A percentile compares a stretch with the other conserved stretches of the same genome.
These are phyloP conservation scores for Hofmannophila pseudospretella DNA, from an alignment of 2,888 invertebrate genomes.

Conservation along the genomic window DNA sequence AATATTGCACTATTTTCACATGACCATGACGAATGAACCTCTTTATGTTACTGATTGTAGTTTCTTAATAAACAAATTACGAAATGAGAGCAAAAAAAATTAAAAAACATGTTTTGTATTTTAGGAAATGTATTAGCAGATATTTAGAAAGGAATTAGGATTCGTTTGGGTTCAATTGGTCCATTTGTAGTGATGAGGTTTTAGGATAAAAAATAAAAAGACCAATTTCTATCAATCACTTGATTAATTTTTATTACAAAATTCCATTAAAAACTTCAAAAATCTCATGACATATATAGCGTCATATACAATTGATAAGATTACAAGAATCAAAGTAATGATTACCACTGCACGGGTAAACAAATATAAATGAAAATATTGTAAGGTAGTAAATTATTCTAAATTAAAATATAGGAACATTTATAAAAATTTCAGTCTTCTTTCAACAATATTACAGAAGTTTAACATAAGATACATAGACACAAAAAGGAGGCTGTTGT, in stretches of 20 bases:
- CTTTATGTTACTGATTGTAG: too few species aligned
- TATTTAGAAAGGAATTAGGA: too few species aligned
- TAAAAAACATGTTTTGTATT: too few species aligned
- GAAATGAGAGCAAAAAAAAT: too few species aligned
- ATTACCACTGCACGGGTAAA: slow-evolving; percentile 62
- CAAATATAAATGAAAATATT: slow-evolving; percentile 65
- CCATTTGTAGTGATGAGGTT: too few species aligned
- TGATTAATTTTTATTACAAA: slow-evolving; percentile 75
- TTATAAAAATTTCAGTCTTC: slow-evolving; percentile 73
- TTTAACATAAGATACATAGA: slow-evolving; percentile 53
- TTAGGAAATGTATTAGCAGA: too few species aligned
- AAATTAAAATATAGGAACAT: slow-evolving; percentile 78
- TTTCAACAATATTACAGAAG: slow-evolving; percentile 66
- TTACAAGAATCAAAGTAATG: slow-evolving; percentile 68
- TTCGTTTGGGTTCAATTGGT: too few species aligned
- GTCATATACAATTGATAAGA: slow-evolving; percentile 74
- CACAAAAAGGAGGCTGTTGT: slow-evolving; percentile 58
- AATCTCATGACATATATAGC: slow-evolving; percentile 74
- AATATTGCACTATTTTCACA: too few species aligned
- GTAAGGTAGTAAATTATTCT: slow-evolving; percentile 71
- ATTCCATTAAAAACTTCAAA: slow-evolving; percentile 77
- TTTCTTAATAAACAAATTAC: too few species aligned
- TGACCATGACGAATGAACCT: too few species aligned
- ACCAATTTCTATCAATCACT: slow-evolving; percentile 69
- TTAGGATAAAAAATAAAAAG: slow-evolving; percentile 48